A percentile compares a stretch with the other conserved stretches of the same genome.
phyloP scores from a whole-genome alignment of 2,797 vertebrate genomes.

The Lutjanus campechanus region DNA sequence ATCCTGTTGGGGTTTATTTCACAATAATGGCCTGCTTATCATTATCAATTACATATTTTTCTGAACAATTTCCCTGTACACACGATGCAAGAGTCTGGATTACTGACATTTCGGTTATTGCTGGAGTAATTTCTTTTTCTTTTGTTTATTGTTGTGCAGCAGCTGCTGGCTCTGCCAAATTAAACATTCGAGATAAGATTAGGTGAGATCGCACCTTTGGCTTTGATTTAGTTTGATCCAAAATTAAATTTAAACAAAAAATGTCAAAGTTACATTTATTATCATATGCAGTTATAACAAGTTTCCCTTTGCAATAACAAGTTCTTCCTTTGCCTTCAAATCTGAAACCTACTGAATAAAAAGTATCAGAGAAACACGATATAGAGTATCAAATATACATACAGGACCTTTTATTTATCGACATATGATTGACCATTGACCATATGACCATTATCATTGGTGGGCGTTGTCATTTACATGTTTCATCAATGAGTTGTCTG shows the following conservation, averaged over 20 bases:
- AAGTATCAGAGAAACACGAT: no score
- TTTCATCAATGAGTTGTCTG: conserved; percentile 6
- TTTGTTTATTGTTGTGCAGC: neutral
- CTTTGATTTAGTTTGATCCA: neutral
- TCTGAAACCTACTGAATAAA: no score
- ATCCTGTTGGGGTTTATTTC: no score
- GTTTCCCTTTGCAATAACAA: no score
- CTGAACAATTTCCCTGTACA: neutral
- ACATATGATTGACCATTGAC: neutral
- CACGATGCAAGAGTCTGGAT: neutral
- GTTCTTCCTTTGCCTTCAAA: no score
- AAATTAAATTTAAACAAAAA: neutral
- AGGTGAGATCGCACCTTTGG: neutral
- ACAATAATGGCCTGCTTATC: no score
- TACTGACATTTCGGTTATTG: neutral
- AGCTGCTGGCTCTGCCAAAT: neutral
- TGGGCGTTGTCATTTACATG: neutral
- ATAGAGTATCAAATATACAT: no score
- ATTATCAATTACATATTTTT: neutral
- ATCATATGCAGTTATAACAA: no score
- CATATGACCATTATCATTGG: neutral
- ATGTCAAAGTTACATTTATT: no score
- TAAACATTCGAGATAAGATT: neutral
- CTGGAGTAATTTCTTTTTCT: neutral
- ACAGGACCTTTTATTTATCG: neutral